phyloP scores from a whole-genome alignment of 2,797 vertebrate species.

The Enteromius trimaculatus region DNA sequence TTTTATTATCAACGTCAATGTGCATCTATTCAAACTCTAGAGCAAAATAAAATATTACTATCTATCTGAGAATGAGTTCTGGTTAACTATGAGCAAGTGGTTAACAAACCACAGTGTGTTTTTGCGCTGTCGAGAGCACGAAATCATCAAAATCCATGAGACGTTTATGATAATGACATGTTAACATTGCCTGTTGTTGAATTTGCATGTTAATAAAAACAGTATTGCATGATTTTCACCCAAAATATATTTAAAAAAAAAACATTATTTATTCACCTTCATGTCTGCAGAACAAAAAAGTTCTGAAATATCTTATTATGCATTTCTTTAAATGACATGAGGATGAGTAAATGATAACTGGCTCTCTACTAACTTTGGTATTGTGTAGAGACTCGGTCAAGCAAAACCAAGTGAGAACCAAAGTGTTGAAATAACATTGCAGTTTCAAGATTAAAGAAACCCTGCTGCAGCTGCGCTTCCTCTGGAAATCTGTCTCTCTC shows the following conservation, averaged over 20 bases:
- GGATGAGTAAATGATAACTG: not conserved
- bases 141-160: not conserved
- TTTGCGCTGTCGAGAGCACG: not conserved
- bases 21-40: not conserved
- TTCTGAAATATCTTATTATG: not conserved
- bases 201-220: not conserved
- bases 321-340: not conserved
- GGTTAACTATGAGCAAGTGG: not conserved
- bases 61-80: not conserved
- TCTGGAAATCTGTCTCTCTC: constrained; percentile 29
- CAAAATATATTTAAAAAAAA: not conserved
- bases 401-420: not conserved
- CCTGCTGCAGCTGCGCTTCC: constrained; percentile 16
- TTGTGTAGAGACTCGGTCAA: not conserved
- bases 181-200: not conserved
- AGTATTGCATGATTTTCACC: not conserved
- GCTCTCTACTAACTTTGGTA: not conserved
- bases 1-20: too few relatives aligned
- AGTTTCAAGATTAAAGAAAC: not conserved
- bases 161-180: not conserved
- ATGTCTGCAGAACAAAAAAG: not conserved
- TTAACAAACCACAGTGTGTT: not conserved
- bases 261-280: not conserved
- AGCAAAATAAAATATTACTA: not conserved
- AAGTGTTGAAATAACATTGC: not conserved